These are phyloP conservation scores for Lethrus apterus DNA, from an alignment of 1,140 invertebrate species.

Conservation along the genomic window DNA sequence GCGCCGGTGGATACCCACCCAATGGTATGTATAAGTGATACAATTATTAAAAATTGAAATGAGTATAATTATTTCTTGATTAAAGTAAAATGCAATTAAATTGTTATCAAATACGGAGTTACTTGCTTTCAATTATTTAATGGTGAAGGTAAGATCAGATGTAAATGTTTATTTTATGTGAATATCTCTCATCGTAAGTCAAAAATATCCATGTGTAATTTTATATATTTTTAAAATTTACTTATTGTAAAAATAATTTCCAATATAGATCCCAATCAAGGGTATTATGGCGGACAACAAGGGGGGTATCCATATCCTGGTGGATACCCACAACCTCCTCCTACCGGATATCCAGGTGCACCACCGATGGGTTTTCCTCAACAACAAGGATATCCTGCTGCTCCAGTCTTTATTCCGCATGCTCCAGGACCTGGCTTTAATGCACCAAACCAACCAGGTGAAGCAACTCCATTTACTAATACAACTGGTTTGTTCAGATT, in stretches of 20 bases:
- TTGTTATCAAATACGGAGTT: no score
- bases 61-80: no score
- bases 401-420: slow-evolving; percentile 36
- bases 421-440: slow-evolving; percentile 17
- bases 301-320: slow-evolving; percentile 24
- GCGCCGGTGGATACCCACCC: no score
- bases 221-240: not conserved
- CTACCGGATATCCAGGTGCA: slow-evolving; percentile 15
- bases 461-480: slow-evolving; percentile 29
- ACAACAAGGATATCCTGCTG: slow-evolving; percentile 35
- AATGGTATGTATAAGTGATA: no score
- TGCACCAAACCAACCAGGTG: slow-evolving; percentile 24
- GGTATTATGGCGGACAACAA: slow-evolving; percentile 31
- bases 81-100: no score
- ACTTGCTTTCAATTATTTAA: no score
- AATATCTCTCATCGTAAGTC: no score
- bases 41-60: no score
- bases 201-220: not conserved
- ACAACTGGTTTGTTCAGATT: slow-evolving; percentile 26
- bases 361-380: slow-evolving; percentile 19
- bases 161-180: no score
- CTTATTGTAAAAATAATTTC: not conserved
- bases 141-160: no score
- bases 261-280: slow-evolving; percentile 27
- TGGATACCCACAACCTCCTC: slow-evolving; percentile 19